phyloP scores from a whole-genome alignment of 1,140 invertebrate genomes.

The Brevipalpus yothersi region DNA sequence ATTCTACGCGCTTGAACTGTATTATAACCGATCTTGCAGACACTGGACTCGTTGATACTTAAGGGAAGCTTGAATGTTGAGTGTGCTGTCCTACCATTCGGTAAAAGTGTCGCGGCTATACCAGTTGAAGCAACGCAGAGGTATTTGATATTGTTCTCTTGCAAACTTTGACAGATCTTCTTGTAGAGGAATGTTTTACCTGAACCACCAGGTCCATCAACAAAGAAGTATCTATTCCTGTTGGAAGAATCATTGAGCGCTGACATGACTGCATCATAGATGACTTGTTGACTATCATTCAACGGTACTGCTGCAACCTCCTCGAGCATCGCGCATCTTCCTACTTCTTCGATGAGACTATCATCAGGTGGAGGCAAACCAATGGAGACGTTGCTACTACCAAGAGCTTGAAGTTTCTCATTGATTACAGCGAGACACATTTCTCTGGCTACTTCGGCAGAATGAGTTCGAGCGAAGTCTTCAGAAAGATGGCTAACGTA shows the following conservation, averaged over 20 bases:
- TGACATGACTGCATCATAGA: too few relatives aligned
- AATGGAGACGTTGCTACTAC: neutral
- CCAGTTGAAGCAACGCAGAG: neutral
- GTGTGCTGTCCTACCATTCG: neutral
- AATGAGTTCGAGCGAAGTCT: neutral
- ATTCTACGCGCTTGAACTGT: neutral
- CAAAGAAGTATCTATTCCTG: neutral
- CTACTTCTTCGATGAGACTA: neutral
- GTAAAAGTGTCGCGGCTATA: neutral
- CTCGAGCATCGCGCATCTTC: neutral
- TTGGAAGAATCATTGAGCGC: too few relatives aligned
- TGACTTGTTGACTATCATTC: too few relatives aligned
- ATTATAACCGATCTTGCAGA: too few relatives aligned
- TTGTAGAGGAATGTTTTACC: slow-evolving; percentile 1
- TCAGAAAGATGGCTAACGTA: neutral
- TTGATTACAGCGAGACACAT: neutral
- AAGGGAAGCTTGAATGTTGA: neutral
- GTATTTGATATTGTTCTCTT: too few relatives aligned
- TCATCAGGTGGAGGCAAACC: neutral
- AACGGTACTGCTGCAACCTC: too few relatives aligned
- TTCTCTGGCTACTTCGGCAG: neutral
- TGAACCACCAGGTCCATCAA: neutral
- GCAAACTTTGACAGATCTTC: too few relatives aligned
- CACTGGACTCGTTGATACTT: neutral
- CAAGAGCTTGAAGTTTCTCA: neutral